A percentile compares a stretch with the other conserved stretches of the same genome.
phyloP scores from a whole-genome alignment of 2,797 vertebrate genomes.

The Rhinichthys osculus region DNA sequence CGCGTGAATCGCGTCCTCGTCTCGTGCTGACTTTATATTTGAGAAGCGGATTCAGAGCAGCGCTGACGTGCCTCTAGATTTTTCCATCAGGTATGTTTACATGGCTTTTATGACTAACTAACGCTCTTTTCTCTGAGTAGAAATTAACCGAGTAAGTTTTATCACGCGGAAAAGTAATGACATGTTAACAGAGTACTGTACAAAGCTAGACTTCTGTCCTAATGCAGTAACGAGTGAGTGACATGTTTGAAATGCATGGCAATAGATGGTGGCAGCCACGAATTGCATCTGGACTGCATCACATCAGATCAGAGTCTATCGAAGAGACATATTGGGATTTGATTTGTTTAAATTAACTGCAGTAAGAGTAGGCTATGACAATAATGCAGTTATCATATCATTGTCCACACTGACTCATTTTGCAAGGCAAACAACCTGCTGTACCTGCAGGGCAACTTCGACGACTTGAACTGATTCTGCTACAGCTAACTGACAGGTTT shows the following conservation, averaged over 20 bases:
- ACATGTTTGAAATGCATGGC: neutral
- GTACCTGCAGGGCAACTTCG: constrained; percentile 49
- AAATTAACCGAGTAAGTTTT: neutral
- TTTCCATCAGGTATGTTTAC: constrained; percentile 15
- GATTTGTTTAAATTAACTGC: neutral
- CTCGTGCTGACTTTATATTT: neutral
- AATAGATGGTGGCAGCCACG: neutral
- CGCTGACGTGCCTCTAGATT: neutral
- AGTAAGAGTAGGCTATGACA: neutral
- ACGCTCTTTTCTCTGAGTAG: neutral
- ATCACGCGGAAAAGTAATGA: neutral
- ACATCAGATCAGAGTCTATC: neutral
- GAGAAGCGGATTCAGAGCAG: neutral
- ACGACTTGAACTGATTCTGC: neutral
- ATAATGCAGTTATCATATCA: neutral
- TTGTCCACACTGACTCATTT: constrained; percentile 1
- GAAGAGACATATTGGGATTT: neutral
- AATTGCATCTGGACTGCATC: neutral
- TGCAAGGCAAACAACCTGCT: constrained; percentile 1
- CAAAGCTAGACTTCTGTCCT: neutral
- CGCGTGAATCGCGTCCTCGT: neutral
- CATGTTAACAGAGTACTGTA: neutral
- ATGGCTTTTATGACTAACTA: neutral
- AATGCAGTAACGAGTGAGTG: neutral
- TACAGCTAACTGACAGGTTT: neutral